Percentiles rank a stretch among this genome's conserved stretches.
phyloP scores from a whole-genome alignment of 2,888 invertebrate genomes.

The Julus scandinavius region DNA sequence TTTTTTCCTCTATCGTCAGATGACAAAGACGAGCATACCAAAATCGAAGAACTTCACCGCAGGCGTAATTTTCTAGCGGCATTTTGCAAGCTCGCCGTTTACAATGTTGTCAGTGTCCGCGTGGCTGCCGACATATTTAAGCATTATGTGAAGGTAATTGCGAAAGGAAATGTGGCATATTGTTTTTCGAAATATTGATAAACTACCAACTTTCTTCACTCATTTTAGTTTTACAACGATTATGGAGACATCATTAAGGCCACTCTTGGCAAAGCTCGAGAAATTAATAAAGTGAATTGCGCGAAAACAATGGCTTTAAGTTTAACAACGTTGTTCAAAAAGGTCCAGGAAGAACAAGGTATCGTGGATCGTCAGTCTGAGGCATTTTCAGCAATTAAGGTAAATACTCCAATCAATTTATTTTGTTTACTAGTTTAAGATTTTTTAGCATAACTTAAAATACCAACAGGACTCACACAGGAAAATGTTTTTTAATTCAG shows the following conservation, averaged over 20 bases:
- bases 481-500: no score
- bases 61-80: conserved; percentile 94
- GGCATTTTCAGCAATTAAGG: conserved; percentile 89
- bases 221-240: conserved; percentile 62
- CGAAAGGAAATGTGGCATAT: not conserved
- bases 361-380: conserved; percentile 77
- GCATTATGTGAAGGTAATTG: conserved; percentile 90
- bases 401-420: conserved; percentile 63
- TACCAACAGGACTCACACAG: no score
- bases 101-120: conserved; percentile 93
- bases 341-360: conserved; percentile 70
- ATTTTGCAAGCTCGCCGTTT: conserved; percentile 97
- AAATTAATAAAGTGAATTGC: conserved; percentile 96
- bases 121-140: conserved; percentile 95
- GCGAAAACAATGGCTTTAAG: conserved; percentile 94
- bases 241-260: conserved; percentile 77
- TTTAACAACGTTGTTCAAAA: conserved; percentile 86
- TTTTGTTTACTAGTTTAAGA: not conserved
- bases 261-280: conserved; percentile 94
- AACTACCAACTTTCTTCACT: not conserved
- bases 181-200: no score
- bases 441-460: no score
- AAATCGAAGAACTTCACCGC: conserved; percentile 97
- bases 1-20: conserved; percentile 68
- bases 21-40: conserved; percentile 92